Evolutionary conservation across 2,113 vertebrate genomes (phyloP).

Genomic region (Tamias sibiricus): DNA sequence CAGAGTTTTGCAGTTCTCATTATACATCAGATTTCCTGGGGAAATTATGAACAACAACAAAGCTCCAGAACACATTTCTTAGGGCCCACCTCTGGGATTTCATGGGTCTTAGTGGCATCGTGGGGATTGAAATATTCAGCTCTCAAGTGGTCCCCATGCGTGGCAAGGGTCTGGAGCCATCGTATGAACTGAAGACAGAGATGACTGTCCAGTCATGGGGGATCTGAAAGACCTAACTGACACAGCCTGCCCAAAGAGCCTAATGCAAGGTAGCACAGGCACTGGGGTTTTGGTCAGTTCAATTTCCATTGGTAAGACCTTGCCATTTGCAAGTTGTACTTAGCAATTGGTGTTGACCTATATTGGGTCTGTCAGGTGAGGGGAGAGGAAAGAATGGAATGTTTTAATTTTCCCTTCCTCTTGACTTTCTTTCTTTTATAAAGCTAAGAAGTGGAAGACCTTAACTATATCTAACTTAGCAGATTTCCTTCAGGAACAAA

Average conservation of each 20-base stretch:
- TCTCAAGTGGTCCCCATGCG: fast-evolving
- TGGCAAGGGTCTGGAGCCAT: background rate
- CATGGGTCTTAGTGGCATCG: background rate
- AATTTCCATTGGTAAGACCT: fast-evolving
- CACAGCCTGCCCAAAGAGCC: background rate
- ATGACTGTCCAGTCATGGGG: background rate
- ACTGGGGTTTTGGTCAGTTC: fast-evolving
- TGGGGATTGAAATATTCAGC: background rate
- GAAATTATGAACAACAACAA: background rate
- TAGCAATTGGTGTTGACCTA: background rate
- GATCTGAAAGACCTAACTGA: background rate
- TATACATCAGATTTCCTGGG: background rate
- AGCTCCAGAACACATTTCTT: background rate
- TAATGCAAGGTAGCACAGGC: fast-evolving
- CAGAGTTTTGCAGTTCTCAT: background rate
- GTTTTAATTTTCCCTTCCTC: background rate
- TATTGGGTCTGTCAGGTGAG: background rate
- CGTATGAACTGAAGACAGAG: fast-evolving
- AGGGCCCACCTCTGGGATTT: background rate
- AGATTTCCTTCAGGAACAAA: background rate
- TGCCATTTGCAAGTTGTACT: background rate
- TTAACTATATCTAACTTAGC: background rate
- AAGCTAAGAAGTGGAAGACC: background rate
- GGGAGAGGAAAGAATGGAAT: background rate
- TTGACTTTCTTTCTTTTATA: background rate